These are phyloP conservation scores for Acropternis orthonyx DNA, from an alignment of 2,797 vertebrate species.

Conservation along the genomic window DNA sequence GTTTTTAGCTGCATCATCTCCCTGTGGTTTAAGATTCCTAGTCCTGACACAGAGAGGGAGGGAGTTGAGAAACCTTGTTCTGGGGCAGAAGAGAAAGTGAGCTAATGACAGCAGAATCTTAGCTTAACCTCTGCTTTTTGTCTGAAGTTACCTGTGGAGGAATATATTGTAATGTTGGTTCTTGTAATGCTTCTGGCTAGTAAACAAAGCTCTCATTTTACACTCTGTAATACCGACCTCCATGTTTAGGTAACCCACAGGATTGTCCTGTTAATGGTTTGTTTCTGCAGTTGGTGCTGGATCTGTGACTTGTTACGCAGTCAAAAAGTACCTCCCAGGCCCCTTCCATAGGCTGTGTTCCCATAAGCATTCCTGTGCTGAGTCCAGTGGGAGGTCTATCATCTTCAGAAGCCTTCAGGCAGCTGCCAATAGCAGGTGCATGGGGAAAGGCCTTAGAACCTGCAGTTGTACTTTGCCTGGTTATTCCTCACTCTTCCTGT, in stretches of 20 bases:
- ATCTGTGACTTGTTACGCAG: background rate
- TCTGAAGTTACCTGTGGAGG: background rate
- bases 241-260: background rate
- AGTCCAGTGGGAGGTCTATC: background rate
- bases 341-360: background rate
- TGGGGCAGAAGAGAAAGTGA: background rate
- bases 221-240: background rate
- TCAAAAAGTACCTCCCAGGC: background rate
- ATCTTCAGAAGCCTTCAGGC: background rate
- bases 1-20: background rate
- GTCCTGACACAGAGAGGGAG: background rate
- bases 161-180: background rate
- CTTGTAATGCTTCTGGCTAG: background rate
- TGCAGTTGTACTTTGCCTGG: background rate
- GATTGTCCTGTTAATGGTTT: background rate
- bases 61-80: background rate
- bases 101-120: background rate
- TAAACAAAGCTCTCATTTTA: background rate
- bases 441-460: background rate
- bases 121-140: background rate
- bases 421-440: background rate
- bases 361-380: background rate
- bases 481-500: background rate
- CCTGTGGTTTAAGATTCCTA: background rate
- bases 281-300: background rate